Percentiles rank a stretch among this genome's conserved stretches.
These are phyloP conservation scores for Pseudoips prasinana DNA, from an alignment of 2,888 invertebrate species.

Conservation along the genomic window DNA sequence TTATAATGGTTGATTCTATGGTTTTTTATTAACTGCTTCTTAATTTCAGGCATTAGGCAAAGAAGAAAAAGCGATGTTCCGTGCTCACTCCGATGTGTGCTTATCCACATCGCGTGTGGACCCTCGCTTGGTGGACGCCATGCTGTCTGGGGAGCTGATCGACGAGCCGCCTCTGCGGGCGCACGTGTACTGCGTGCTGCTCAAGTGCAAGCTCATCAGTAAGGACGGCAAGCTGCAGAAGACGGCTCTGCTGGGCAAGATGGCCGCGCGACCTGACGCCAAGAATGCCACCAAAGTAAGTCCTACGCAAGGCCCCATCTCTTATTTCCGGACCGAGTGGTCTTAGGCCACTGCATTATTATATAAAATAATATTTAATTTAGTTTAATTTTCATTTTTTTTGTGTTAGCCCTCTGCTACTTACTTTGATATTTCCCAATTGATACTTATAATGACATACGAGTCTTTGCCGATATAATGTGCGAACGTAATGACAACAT, in stretches of 20 bases:
- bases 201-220: slow-evolving; percentile 64
- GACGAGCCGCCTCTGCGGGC: slow-evolving; percentile 47
- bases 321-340: no score
- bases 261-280: slow-evolving; percentile 43
- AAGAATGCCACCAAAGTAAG: slow-evolving; percentile 60
- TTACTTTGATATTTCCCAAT: no score
- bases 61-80: slow-evolving; percentile 69
- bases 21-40: no score
- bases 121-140: slow-evolving; percentile 41
- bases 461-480: no score
- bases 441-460: no score
- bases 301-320: no score
- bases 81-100: slow-evolving; percentile 66
- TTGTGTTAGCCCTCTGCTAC: no score
- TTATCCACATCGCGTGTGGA: slow-evolving; percentile 44
- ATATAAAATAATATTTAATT: no score
- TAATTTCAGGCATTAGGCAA: slow-evolving; percentile 58
- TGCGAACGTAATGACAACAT: no score
- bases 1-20: no score
- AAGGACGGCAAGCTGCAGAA: slow-evolving; percentile 74
- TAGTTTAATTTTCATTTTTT: no score
- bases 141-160: slow-evolving; percentile 49
- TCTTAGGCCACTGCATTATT: no score
- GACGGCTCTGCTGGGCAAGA: slow-evolving; percentile 53
- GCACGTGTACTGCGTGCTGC: slow-evolving; percentile 71